A percentile compares a stretch with the other conserved stretches of the same genome.
phyloP scores from a whole-genome alignment of 2,797 vertebrate species.

The Scomberomorus guttatus region DNA sequence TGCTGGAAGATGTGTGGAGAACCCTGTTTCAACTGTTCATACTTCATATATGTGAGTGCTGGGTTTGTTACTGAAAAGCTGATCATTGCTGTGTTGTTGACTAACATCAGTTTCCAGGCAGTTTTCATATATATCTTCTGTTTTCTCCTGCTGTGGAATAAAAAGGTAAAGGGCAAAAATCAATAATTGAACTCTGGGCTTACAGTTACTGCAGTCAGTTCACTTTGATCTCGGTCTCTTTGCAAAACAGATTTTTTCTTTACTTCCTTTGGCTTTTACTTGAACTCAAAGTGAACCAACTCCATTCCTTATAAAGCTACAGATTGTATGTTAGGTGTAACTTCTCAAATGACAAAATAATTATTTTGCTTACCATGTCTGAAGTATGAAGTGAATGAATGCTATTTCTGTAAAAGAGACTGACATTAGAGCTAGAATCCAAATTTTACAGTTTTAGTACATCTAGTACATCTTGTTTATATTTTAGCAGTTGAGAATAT shows the following conservation, averaged over 20 bases:
- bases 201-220: background rate
- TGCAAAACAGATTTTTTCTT: background rate
- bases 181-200: fast-evolving
- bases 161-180: background rate
- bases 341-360: background rate
- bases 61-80: background rate
- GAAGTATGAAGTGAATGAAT: background rate
- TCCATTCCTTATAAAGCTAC: background rate
- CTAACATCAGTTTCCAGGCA: constrained; percentile 16
- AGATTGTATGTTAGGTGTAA: background rate
- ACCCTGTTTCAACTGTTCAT: too few species aligned
- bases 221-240: background rate
- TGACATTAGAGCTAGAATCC: background rate
- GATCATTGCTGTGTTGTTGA: background rate
- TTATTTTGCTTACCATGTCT: constrained; percentile 52
- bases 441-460: background rate
- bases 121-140: constrained; percentile 71
- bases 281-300: background rate
- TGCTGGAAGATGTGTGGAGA: too few species aligned
- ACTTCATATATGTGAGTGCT: background rate
- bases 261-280: background rate
- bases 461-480: background rate
- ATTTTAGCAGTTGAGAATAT: background rate
- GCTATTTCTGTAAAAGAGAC: constrained; percentile 30
- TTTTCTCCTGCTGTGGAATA: background rate